These are phyloP conservation scores for Prionace glauca DNA, from an alignment of 2,797 vertebrate species.

Conservation along the genomic window DNA sequence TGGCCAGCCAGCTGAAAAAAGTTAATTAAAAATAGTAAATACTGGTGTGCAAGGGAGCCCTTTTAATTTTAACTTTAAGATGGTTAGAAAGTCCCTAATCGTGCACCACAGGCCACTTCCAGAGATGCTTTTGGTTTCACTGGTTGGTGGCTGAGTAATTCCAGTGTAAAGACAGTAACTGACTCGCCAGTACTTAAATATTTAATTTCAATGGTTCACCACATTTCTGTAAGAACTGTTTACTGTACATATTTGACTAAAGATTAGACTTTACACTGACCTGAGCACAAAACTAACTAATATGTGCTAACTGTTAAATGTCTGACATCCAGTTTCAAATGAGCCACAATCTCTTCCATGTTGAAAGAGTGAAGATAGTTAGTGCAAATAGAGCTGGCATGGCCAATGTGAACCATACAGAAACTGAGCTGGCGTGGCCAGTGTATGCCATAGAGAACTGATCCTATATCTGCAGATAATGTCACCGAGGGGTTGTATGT, in stretches of 20 bases:
- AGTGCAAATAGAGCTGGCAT: not conserved
- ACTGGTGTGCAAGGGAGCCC: not conserved
- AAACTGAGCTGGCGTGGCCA: not conserved
- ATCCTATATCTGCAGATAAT: not conserved
- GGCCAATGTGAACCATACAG: not conserved
- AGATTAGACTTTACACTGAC: not conserved
- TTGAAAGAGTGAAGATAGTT: not conserved
- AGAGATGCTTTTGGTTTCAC: not conserved
- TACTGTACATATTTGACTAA: conserved; percentile 23
- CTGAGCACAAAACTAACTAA: not conserved
- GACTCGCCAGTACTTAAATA: conserved; percentile 1
- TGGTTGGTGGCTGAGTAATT: conserved; percentile 3
- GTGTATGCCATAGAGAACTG: not conserved
- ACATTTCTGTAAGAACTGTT: conserved; percentile 23
- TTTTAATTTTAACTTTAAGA: not conserved
- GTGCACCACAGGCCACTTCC: not conserved
- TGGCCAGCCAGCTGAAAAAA: not conserved
- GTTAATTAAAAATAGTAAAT: conserved; percentile 15
- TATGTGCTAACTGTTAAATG: not conserved
- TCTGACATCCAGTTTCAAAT: too few species aligned
- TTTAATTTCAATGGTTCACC: conserved; percentile 35
- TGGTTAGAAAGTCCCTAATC: conserved; percentile 8
- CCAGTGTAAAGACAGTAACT: not conserved
- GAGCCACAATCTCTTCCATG: too few species aligned
- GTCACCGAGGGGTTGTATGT: not conserved